Evolutionary conservation across 2,113 vertebrate species (phyloP).

Genomic region (Poeciliopsis retropinna): DNA sequence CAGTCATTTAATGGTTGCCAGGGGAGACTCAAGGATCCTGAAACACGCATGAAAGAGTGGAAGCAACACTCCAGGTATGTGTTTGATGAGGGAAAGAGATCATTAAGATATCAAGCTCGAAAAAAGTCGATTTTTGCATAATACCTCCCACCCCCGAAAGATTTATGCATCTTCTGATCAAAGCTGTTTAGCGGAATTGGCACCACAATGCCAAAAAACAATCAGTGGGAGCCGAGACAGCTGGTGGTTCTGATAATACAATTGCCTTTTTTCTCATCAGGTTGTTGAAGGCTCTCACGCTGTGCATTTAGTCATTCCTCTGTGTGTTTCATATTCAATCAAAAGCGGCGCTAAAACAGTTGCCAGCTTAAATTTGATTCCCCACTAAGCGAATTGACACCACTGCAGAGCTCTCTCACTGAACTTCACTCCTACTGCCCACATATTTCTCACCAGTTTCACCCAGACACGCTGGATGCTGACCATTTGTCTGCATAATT

Average conservation of each 20-base stretch:
- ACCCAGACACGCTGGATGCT: constrained; percentile 8
- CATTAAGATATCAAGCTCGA: too few relatives aligned
- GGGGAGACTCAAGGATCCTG: too few relatives aligned
- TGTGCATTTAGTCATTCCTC: constrained; percentile 25
- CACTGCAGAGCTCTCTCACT: constrained; percentile 20
- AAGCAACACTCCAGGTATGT: too few relatives aligned
- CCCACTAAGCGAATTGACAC: constrained; percentile 41
- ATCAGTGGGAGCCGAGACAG: neutral
- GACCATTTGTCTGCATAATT: constrained; percentile 7
- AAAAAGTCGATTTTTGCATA: too few relatives aligned
- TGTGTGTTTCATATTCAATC: constrained; percentile 16
- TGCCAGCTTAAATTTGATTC: constrained; percentile 21
- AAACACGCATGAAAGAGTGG: too few relatives aligned
- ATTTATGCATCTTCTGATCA: neutral
- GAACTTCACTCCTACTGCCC: constrained; percentile 9
- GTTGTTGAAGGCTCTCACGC: neutral
- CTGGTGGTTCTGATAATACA: neutral
- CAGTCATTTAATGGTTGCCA: too few relatives aligned
- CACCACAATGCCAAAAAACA: neutral
- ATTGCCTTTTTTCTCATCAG: neutral
- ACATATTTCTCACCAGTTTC: constrained; percentile 14
- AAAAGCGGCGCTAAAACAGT: constrained; percentile 32
- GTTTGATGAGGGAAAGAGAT: too few relatives aligned
- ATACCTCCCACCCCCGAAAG: neutral
- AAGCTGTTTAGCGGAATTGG: neutral